These are phyloP conservation scores for Chionoecetes opilio DNA, from an alignment of 1,140 invertebrate genomes.

Conservation along the genomic window DNA sequence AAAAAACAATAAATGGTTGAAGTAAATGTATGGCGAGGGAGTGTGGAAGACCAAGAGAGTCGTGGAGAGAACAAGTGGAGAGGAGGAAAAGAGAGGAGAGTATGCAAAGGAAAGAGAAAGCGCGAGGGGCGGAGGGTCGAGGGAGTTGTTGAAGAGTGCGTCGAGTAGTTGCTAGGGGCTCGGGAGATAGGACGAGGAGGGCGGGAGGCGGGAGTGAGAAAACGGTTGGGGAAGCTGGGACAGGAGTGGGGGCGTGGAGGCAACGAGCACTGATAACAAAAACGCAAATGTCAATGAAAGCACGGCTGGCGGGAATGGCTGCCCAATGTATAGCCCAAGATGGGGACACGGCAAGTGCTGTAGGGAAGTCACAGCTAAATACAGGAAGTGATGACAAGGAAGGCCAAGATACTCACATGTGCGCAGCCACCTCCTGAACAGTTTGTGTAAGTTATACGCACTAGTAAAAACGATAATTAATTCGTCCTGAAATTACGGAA, in stretches of 20 bases:
- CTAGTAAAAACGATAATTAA: too few species aligned
- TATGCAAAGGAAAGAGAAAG: neutral
- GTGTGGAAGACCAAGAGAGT: neutral
- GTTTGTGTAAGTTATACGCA: too few species aligned
- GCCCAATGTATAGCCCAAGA: neutral
- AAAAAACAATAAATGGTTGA: neutral
- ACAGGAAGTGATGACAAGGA: neutral
- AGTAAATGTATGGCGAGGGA: neutral
- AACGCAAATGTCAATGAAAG: neutral
- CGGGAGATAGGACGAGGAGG: neutral
- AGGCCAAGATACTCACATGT: neutral
- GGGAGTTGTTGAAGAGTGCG: neutral
- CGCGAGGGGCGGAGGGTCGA: neutral
- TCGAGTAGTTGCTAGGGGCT: conserved; percentile 21
- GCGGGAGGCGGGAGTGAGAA: neutral
- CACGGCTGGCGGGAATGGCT: neutral
- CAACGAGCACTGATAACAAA: conserved; percentile 5
- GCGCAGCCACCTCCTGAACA: neutral
- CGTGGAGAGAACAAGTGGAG: neutral
- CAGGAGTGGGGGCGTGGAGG: neutral
- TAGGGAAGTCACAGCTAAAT: neutral
- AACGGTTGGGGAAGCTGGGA: neutral
- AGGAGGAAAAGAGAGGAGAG: neutral
- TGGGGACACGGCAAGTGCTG: neutral
- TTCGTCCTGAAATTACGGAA: too few species aligned